phyloP scores from a whole-genome alignment of 1,140 invertebrate species.

The Drosophila tani region DNA sequence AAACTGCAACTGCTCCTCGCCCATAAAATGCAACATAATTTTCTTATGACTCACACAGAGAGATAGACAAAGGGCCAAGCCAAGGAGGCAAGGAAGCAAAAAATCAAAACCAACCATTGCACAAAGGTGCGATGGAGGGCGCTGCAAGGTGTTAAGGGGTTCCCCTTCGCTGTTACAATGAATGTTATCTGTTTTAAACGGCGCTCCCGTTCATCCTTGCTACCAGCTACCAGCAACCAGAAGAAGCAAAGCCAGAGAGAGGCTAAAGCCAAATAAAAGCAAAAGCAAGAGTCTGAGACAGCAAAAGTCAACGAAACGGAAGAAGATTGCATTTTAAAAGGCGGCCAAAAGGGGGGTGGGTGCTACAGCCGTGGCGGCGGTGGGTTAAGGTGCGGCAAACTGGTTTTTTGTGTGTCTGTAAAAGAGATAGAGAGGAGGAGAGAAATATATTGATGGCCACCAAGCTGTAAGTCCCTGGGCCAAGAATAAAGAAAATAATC shows the following conservation, averaged over 20 bases:
- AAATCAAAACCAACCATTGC: slow-evolving; percentile 43
- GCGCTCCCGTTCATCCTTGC: slow-evolving; percentile 70
- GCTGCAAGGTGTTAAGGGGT: slow-evolving; percentile 24
- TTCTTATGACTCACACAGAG: slow-evolving; percentile 78
- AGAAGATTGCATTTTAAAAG: slow-evolving; percentile 80
- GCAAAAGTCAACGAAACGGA: slow-evolving; percentile 80
- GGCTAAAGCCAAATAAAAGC: slow-evolving; percentile 29
- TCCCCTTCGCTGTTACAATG: slow-evolving; percentile 62
- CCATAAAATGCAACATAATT: slow-evolving; percentile 83
- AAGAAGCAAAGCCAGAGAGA: not conserved
- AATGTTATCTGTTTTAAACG: slow-evolving; percentile 81
- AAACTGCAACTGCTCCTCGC: slow-evolving; percentile 57
- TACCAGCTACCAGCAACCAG: slow-evolving; percentile 27
- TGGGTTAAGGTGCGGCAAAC: slow-evolving; percentile 62
- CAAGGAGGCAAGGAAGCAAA: slow-evolving; percentile 1
- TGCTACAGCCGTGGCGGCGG: not conserved
- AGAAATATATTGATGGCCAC: slow-evolving; percentile 72
- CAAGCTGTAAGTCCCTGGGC: slow-evolving; percentile 54
- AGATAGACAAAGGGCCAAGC: slow-evolving; percentile 14
- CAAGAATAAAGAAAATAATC: slow-evolving; percentile 24
- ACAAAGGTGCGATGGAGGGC: slow-evolving; percentile 6
- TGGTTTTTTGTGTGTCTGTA: slow-evolving; percentile 60
- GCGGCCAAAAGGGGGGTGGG: slow-evolving; percentile 12
- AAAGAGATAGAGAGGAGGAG: slow-evolving; percentile 8
- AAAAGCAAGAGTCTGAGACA: slow-evolving; percentile 53